phyloP scores from a whole-genome alignment of 2,888 invertebrate genomes.

The Scrobipalpa costella region DNA sequence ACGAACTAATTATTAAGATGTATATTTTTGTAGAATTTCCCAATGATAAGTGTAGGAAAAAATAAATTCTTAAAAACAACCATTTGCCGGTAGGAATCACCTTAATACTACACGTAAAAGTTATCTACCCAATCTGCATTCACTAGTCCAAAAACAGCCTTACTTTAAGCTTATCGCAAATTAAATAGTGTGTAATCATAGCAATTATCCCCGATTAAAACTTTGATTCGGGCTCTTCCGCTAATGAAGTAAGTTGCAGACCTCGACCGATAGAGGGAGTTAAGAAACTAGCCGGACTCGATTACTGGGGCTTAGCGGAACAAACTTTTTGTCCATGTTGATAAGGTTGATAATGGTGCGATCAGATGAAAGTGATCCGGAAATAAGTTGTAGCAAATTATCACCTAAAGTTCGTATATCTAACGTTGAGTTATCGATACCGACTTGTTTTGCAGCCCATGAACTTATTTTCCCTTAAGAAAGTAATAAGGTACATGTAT shows the following conservation, averaged over 20 bases:
- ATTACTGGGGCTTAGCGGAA: slow-evolving; percentile 2
- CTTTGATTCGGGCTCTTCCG: slow-evolving; percentile 36
- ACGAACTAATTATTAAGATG: no score
- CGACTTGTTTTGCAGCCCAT: no score
- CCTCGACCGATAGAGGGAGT: not conserved
- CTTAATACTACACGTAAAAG: not conserved
- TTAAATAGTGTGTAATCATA: slow-evolving; percentile 40
- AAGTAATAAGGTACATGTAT: no score
- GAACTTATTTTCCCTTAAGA: no score
- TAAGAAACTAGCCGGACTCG: slow-evolving; percentile 6
- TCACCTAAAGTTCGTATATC: no score
- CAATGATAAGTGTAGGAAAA: no score
- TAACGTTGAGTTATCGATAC: no score
- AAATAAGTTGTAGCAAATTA: no score
- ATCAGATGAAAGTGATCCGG: not conserved
- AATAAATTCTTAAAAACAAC: no score
- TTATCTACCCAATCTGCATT: not conserved
- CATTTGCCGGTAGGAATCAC: no score
- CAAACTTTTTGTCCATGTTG: not conserved
- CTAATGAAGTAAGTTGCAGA: slow-evolving; percentile 39
- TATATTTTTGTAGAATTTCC: no score
- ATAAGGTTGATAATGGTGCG: not conserved
- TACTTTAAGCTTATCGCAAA: slow-evolving; percentile 29
- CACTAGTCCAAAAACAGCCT: slow-evolving; percentile 7
- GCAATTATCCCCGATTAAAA: slow-evolving; percentile 39